Conservation (phyloP, 2,888 invertebrate species). For the Hyposoter didymator region DNA sequence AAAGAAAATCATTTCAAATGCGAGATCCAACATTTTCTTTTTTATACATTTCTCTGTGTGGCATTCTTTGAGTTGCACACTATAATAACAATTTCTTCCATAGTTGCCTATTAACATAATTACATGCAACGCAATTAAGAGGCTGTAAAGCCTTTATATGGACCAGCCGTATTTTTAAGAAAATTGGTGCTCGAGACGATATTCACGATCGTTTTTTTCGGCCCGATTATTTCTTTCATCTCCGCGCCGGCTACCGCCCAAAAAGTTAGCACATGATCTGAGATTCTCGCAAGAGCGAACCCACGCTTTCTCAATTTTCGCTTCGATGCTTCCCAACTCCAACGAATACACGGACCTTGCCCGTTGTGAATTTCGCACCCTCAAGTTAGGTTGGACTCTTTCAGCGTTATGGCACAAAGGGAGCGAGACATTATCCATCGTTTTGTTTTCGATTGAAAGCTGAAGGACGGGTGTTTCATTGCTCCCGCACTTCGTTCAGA, state of each 20-base stretch:
- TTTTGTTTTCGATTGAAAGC: conserved; percentile 21
- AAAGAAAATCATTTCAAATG: not conserved
- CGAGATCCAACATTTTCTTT: not conserved
- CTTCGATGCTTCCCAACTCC: conserved; percentile 48
- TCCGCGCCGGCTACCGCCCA: conserved; percentile 31
- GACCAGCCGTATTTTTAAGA: conserved; percentile 5
- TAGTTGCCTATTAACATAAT: not conserved
- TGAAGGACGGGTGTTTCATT: conserved; percentile 29
- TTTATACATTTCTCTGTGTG: not conserved
- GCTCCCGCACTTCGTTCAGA: not conserved
- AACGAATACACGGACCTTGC: not conserved
- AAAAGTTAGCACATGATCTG: conserved; percentile 48
- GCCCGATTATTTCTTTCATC: conserved; percentile 39
- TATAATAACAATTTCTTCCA: not conserved
- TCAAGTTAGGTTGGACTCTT: conserved; percentile 26
- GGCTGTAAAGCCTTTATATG: conserved; percentile 42
- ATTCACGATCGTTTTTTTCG: conserved; percentile 36
- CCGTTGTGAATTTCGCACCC: conserved; percentile 36
- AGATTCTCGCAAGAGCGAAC: conserved; percentile 46
- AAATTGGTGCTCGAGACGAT: conserved; percentile 3
- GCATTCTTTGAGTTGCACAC: not conserved
- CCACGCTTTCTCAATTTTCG: conserved; percentile 52
- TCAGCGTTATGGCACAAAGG: conserved; percentile 30
- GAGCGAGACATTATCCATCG: conserved; percentile 1
- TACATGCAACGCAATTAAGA: conserved; percentile 33